These are phyloP conservation scores for Eleutherodactylus coqui DNA, from an alignment of 2,797 vertebrate genomes.

Conservation along the genomic window DNA sequence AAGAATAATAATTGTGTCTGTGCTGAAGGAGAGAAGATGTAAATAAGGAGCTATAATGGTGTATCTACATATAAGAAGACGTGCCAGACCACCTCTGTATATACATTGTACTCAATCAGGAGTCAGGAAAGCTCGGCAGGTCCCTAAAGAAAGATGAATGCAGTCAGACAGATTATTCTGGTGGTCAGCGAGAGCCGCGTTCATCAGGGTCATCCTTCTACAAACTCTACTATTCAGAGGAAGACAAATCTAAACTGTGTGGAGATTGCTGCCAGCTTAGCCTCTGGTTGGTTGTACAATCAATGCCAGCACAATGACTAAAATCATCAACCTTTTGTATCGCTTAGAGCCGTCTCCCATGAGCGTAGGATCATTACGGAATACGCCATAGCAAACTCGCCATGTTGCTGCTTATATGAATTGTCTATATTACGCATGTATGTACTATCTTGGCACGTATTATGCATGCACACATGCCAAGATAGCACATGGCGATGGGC, in stretches of 20 bases:
- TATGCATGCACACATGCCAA: too few relatives aligned
- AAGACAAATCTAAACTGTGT: not conserved
- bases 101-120: not conserved
- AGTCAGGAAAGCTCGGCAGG: not conserved
- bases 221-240: not conserved
- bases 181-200: not conserved
- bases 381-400: too few relatives aligned
- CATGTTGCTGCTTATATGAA: too few relatives aligned
- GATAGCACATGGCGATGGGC: too few relatives aligned
- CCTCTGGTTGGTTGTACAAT: not conserved
- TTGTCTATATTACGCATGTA: too few relatives aligned
- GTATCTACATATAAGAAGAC: not conserved
- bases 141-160: not conserved
- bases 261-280: not conserved
- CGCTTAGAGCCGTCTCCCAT: too few relatives aligned
- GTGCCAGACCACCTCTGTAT: too few relatives aligned
- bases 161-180: not conserved
- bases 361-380: too few relatives aligned
- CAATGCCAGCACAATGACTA: not conserved
- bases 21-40: not conserved
- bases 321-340: not conserved
- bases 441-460: too few relatives aligned
- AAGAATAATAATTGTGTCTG: not conserved
- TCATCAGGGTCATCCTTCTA: not conserved
- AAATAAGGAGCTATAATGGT: not conserved